These are phyloP conservation scores for Nixonia krombeini DNA, from an alignment of 1,140 invertebrate genomes.

Conservation along the genomic window DNA sequence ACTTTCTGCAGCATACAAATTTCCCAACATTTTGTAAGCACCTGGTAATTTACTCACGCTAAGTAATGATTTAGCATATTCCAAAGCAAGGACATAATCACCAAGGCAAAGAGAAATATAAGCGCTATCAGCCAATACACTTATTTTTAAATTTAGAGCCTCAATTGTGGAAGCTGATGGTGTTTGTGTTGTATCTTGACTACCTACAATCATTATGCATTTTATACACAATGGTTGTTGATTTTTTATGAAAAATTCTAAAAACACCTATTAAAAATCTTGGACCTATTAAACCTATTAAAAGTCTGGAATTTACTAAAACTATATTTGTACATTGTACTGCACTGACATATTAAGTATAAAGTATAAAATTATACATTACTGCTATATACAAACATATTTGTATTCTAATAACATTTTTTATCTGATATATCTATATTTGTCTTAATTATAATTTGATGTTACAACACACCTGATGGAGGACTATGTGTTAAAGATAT, in stretches of 20 bases:
- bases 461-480: slow-evolving; percentile 23
- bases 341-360: too few relatives aligned
- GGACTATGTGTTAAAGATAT: slow-evolving; percentile 53
- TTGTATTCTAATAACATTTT: too few relatives aligned
- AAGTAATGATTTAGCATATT: slow-evolving; percentile 81
- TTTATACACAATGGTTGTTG: too few relatives aligned
- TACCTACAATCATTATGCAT: slow-evolving; percentile 38
- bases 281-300: too few relatives aligned
- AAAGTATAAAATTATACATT: too few relatives aligned
- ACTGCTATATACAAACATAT: too few relatives aligned
- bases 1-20: slow-evolving; percentile 92
- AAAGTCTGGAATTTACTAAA: too few relatives aligned
- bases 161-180: slow-evolving; percentile 55
- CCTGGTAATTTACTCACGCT: slow-evolving; percentile 77
- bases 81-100: slow-evolving; percentile 86
- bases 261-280: too few relatives aligned
- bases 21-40: slow-evolving; percentile 82
- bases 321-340: too few relatives aligned
- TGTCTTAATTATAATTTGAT: too few relatives aligned
- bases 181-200: slow-evolving; percentile 45
- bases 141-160: slow-evolving; percentile 74
- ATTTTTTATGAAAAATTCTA: too few relatives aligned
- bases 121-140: slow-evolving; percentile 83
- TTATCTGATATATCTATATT: too few relatives aligned
- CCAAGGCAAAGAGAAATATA: slow-evolving; percentile 89